Conservation (phyloP, 2,113 vertebrate genomes). For the Entomyzon cyanotis region DNA sequence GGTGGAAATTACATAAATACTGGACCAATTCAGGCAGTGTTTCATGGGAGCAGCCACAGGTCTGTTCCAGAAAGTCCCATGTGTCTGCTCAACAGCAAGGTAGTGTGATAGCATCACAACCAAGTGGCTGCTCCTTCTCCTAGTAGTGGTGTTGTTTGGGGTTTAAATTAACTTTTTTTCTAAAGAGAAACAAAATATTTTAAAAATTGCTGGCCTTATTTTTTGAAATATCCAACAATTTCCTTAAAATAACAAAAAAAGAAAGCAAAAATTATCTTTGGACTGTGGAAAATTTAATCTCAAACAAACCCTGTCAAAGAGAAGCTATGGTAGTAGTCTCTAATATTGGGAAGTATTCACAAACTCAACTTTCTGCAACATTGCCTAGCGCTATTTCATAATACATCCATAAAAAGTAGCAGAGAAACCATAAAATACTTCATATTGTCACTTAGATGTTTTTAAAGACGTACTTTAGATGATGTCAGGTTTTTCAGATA, state of each 20-base stretch:
- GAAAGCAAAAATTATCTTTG: background rate
- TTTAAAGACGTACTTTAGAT: background rate
- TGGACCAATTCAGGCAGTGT: background rate
- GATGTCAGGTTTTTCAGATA: background rate
- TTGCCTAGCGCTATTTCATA: background rate
- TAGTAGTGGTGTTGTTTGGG: background rate
- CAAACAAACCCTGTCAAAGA: background rate
- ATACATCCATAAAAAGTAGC: background rate
- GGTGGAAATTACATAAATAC: background rate
- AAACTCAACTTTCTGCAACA: background rate
- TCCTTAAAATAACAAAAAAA: background rate
- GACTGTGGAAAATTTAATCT: background rate
- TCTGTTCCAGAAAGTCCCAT: background rate
- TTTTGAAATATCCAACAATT: background rate
- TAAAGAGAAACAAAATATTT: rapidly evolving
- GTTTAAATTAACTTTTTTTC: background rate
- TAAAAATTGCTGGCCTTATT: background rate
- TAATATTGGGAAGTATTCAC: background rate
- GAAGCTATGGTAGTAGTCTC: background rate
- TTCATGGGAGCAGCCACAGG: background rate
- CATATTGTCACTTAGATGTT: background rate
- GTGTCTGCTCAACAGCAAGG: background rate
- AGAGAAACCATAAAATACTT: background rate
- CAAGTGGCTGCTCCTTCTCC: background rate
- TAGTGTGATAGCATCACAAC: background rate